phyloP scores from a whole-genome alignment of 2,113 vertebrate species.

The Scomber scombrus region DNA sequence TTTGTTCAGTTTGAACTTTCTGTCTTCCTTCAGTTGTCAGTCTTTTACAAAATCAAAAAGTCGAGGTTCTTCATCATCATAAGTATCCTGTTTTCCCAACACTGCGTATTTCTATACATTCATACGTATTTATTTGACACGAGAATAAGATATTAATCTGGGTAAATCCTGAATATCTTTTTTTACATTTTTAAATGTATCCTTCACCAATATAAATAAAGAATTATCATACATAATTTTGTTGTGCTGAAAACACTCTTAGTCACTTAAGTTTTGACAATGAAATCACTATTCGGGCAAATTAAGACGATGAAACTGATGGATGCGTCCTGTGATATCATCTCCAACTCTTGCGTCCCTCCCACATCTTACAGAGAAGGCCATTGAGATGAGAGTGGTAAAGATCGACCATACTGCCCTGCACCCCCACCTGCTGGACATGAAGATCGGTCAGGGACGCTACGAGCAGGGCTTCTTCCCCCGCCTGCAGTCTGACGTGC shows the following conservation, averaged over 20 bases:
- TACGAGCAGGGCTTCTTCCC: slow-evolving; percentile 98
- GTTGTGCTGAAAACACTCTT: too few species aligned
- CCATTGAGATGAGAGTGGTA: slow-evolving; percentile 92
- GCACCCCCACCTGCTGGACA: slow-evolving; percentile 97
- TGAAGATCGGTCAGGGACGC: slow-evolving; percentile 99
- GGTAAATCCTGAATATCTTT: too few species aligned
- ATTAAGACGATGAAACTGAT: neutral
- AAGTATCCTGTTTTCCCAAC: neutral
- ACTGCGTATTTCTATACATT: neutral
- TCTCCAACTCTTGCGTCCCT: neutral
- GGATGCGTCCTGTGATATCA: neutral
- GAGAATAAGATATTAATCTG: neutral
- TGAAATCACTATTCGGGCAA: neutral
- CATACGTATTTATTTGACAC: neutral
- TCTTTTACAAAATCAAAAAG: slow-evolving; percentile 4
- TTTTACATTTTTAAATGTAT: neutral
- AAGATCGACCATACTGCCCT: slow-evolving; percentile 99
- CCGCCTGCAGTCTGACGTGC: slow-evolving; percentile 94
- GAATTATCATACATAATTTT: too few species aligned
- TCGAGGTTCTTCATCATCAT: neutral
- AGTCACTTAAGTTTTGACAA: neutral
- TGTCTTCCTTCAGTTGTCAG: slow-evolving; percentile 49
- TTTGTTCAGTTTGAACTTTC: neutral
- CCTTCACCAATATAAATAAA: neutral
- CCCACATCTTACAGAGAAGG: slow-evolving; percentile 87